Evolutionary conservation across 53 echinoderm and acorn worm species (phyloP), one percentile per base, ranked within the genome.

Genomic region (Temnopleurus reevesii): DNA sequence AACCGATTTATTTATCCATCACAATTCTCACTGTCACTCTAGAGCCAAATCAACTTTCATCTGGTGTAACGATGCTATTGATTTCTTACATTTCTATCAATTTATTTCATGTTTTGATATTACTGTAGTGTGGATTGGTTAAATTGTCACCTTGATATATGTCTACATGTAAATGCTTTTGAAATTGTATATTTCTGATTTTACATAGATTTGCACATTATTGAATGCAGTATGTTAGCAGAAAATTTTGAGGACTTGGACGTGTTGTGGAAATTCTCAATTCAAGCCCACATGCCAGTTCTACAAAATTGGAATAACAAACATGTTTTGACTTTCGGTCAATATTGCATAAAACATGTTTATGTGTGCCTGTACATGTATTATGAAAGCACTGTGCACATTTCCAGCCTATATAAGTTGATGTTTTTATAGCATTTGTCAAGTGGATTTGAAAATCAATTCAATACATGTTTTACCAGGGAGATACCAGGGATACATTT

Each of bases 121-220:
- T 63, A 27, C 24, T 63, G 10, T 38, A 38, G 71, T 38, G 71
- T 71, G 71, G 41, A 71, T 71, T 21, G 4, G 71, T 71, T 71
- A 10, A 41, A 71, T 41, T 43, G 71, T 71, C 71, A 71, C 71
- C 71, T 71, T 71, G 71, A 71, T 71, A n/a, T n/a, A n/a, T n/a
- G n/a, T n/a, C n/a, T n/a, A n/a, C n/a, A n/a, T n/a, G 34, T 71
- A 34, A 4, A 34, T 17, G 17, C 35, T 56, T 71, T 71, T n/a
- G 33, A 23, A 71, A 71, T 41, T 1, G 21, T 71, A 5, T 41
- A 71, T 71, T 21, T 43, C 17, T 60, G 2, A 60, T 60, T 27
- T 60, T 12, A 29, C 13, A 10, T 60, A 30, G 30, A 29, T 13
- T 1, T 60, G 21, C n/a, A 21, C 41, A 38, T 71, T n/a, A n/a